Evolutionary conservation across 37 sponge, comb jelly and placozoan genomes (phyloP).

Genomic region (Diacarnus erythraeanus): DNA sequence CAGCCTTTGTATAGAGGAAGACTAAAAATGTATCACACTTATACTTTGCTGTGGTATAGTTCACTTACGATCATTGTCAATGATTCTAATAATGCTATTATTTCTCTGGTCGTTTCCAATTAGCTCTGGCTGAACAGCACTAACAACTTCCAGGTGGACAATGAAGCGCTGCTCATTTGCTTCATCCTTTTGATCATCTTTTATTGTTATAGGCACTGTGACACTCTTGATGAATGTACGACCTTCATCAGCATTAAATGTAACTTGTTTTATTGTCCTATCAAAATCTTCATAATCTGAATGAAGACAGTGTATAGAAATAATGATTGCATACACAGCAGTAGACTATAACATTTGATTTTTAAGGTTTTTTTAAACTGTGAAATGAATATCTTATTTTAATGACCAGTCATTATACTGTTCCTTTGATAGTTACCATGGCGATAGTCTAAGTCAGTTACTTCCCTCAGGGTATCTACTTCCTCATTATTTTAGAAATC

Average conservation of each 20-base stretch:
- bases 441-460: too few relatives aligned
- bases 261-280: not conserved
- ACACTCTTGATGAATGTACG: not conserved
- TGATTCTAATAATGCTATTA: conserved; percentile 4
- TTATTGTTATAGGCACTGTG: not conserved
- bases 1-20: too few relatives aligned
- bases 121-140: not conserved
- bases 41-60: too few relatives aligned
- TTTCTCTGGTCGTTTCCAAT: not conserved
- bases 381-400: too few relatives aligned
- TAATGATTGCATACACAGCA: not conserved
- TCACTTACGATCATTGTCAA: conserved; percentile 32
- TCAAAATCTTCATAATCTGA: conserved; percentile 3
- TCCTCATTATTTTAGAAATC: too few relatives aligned
- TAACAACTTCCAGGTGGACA: conserved; percentile 2
- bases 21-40: too few relatives aligned
- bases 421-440: too few relatives aligned
- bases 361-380: too few relatives aligned
- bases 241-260: conserved; percentile 7
- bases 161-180: conserved; percentile 7
- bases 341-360: too few relatives aligned
- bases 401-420: too few relatives aligned
- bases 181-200: conserved; percentile 11
- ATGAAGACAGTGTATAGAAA: not conserved
- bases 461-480: too few relatives aligned